phyloP scores from a whole-genome alignment of 2,113 vertebrate species.

The Lamprologus speciosus region DNA sequence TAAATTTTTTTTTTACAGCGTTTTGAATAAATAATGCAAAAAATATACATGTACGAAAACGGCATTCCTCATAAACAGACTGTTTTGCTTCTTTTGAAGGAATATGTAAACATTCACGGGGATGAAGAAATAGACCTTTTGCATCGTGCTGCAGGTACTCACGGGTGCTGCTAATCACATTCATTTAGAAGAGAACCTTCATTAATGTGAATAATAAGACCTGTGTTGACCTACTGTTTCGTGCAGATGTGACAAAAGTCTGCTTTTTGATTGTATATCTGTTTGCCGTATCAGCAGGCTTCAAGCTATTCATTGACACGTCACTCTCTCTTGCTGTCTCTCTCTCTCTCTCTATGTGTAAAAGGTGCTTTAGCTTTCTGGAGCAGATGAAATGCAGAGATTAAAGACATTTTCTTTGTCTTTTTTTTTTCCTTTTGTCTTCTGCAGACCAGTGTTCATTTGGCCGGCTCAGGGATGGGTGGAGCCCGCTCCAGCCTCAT shows the following conservation, averaged over 20 bases:
- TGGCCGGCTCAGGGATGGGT: conserved; percentile 83
- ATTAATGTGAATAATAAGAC: background rate
- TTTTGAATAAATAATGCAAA: conserved; percentile 9
- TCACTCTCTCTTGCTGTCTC: background rate
- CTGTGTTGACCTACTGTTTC: background rate
- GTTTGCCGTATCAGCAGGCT: conserved; percentile 23
- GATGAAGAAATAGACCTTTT: background rate
- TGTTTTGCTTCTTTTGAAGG: background rate
- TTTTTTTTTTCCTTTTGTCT: background rate
- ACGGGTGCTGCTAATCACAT: background rate
- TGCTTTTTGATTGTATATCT: background rate
- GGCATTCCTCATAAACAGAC: background rate
- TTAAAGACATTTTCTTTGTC: background rate
- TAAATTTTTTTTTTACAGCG: background rate
- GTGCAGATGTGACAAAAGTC: background rate
- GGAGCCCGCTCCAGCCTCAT: conserved; percentile 77
- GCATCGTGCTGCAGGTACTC: background rate
- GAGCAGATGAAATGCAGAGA: conserved; percentile 18
- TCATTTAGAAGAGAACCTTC: background rate
- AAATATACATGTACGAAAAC: background rate
- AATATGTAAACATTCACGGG: conserved; percentile 35
- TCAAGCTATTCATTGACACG: conserved; percentile 11
- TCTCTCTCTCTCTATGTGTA: background rate
- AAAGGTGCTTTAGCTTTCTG: conserved; percentile 49
- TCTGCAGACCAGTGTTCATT: conserved; percentile 62